Evolutionary conservation across 2,797 vertebrate species (phyloP).

Genomic region (Mormyrops attenuatus): DNA sequence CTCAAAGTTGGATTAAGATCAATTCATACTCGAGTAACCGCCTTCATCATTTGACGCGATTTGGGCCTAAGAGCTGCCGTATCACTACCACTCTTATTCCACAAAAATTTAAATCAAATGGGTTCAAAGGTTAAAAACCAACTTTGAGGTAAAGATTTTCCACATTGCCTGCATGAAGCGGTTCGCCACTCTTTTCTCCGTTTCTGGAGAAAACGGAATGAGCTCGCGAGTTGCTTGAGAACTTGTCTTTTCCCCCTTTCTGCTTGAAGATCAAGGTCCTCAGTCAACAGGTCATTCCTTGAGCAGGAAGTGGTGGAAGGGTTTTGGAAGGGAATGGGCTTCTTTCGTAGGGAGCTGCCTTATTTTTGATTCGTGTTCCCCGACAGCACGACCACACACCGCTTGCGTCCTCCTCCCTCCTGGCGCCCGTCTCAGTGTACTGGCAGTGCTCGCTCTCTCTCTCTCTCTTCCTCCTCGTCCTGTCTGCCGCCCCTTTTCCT

Average conservation of each 20-base stretch:
- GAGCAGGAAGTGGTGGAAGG: constrained; percentile 43
- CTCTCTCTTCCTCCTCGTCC: constrained; percentile 40
- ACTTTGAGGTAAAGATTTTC: constrained; percentile 70
- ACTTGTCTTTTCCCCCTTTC: constrained; percentile 55
- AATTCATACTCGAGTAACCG: constrained; percentile 39
- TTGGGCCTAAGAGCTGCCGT: constrained; percentile 30
- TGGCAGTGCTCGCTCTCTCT: constrained; percentile 58
- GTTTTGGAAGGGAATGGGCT: constrained; percentile 54
- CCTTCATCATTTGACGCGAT: constrained; percentile 36
- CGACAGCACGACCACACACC: constrained; percentile 68
- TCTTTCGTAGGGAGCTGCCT: constrained; percentile 52
- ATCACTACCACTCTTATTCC: constrained; percentile 41
- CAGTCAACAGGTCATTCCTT: constrained; percentile 52
- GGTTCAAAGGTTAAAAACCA: constrained; percentile 40
- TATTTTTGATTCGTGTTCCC: constrained; percentile 52
- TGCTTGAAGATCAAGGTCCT: constrained; percentile 53
- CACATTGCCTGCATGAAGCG: constrained; percentile 57
- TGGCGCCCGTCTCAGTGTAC: constrained; percentile 48
- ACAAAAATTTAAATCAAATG: constrained; percentile 43
- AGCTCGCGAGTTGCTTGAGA: constrained; percentile 55
- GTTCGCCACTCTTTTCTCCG: constrained; percentile 43
- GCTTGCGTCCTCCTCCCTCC: constrained; percentile 59
- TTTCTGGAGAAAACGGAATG: constrained; percentile 49
- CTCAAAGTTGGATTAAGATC: constrained; percentile 35
- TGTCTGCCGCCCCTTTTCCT: constrained; percentile 44